These are phyloP conservation scores for Boloria euphrosyne DNA, from an alignment of 2,888 invertebrate species.

Conservation along the genomic window DNA sequence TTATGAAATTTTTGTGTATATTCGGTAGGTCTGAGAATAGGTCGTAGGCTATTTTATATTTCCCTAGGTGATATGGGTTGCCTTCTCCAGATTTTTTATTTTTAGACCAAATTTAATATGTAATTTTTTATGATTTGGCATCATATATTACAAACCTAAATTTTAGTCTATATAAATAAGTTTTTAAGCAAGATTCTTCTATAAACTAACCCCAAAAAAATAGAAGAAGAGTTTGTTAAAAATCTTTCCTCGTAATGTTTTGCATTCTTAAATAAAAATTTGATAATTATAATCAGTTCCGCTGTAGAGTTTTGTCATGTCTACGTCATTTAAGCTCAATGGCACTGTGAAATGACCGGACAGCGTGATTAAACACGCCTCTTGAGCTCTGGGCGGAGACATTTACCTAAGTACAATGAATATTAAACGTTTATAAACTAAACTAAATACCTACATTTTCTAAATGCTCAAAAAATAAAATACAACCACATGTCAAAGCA, in stretches of 20 bases:
- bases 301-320: constrained; percentile 29
- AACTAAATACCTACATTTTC: constrained; percentile 1
- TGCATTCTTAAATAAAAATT: neutral
- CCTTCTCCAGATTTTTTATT: no score
- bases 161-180: no score
- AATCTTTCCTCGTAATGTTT: neutral
- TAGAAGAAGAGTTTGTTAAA: neutral
- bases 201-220: no score
- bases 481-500: neutral
- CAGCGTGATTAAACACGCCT: constrained; percentile 74
- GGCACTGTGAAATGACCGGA: constrained; percentile 48
- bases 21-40: no score
- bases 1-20: no score
- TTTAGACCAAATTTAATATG: no score
- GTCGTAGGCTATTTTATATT: no score
- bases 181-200: no score
- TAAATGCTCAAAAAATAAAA: constrained; percentile 13
- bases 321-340: constrained; percentile 36
- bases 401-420: constrained; percentile 21
- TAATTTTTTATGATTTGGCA: no score
- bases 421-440: constrained; percentile 14
- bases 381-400: constrained; percentile 48
- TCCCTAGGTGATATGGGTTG: no score
- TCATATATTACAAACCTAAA: no score
- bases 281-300: neutral